Evolutionary conservation across 2,797 vertebrate species (phyloP), one percentile per base, ranked within the genome.

Genomic region (Sebastes vulpes): DNA sequence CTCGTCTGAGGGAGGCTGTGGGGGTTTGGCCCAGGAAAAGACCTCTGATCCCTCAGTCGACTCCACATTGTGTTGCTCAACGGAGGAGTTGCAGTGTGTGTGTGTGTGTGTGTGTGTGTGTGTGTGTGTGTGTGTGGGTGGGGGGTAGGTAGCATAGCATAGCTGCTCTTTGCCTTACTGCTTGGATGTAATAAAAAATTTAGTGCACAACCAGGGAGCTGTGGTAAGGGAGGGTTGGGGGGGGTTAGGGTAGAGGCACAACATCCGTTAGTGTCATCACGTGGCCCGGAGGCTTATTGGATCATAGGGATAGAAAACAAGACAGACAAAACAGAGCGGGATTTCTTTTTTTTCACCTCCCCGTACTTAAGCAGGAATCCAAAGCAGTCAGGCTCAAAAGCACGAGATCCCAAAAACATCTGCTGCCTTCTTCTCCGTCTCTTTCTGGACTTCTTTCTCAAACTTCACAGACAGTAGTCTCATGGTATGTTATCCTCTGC

Each of bases 11-110:
- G 72, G 86, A 70, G 89, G 57, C 71, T 50, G 76, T 86, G 85
- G 88, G 89, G 88, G 89, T 79, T 84, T 88, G 89, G 90, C 83
- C 84, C 92, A 93, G 92, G 94, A 94, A 95, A 83, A 93, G 95
- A 94, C 92, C 93, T 95, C 90, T 95, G 93, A 94, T 93, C 94
- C 90, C 83, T 83, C 21, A 60, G 85, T 92, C 89, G 23, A 89
- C 84, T 93, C 87, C 88, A 90, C 90, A 92, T 93, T 94, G 93
- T 93, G 91, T 86, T 89, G 84, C 83, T 90, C 83, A 90, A 82
- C 74, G 32, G 72, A 88, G 82, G 81, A 88, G 67, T 80, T 70
- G 73, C 48, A 53, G 69, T 56, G 70, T 65, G 66, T 64, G 72
- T 46, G 68, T 53, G 53, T 61, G 73, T 53, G 69, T 59, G 69